A percentile compares a stretch with the other conserved stretches of the same genome.
Evolutionary conservation across 2,888 invertebrate species (phyloP).

Genomic region (Amiota communis): DNA sequence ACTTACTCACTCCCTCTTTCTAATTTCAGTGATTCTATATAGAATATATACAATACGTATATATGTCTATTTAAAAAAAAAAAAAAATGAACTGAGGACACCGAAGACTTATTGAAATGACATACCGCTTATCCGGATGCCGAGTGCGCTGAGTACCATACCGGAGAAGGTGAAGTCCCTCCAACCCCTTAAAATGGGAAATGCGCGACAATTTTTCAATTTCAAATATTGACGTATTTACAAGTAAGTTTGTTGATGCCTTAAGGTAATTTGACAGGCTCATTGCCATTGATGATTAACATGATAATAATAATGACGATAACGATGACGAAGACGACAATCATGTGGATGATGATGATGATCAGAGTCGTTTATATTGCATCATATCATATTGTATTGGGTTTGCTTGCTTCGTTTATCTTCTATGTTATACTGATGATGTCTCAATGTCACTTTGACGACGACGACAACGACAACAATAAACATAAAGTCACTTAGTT

Average conservation of each 20-base stretch:
- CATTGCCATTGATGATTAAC: conserved; percentile 42
- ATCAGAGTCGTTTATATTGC: background rate
- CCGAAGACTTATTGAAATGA: conserved; percentile 57
- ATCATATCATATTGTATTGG: no score
- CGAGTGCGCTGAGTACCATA: no score
- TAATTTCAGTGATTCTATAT: no score
- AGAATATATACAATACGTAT: no score
- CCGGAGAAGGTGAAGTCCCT: no score
- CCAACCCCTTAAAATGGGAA: background rate
- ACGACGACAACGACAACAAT: conserved; percentile 22
- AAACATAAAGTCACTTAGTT: background rate
- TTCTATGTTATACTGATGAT: conserved; percentile 20
- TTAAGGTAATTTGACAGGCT: conserved; percentile 65
- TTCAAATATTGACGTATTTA: conserved; percentile 53
- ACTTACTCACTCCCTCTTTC: no score
- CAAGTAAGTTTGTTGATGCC: conserved; percentile 38
- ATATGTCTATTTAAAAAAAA: no score
- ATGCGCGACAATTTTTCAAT: conserved; percentile 54
- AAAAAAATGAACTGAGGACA: no score
- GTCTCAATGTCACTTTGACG: conserved; percentile 34
- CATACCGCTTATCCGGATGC: conserved; percentile 41
- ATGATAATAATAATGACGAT: background rate
- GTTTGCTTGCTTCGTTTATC: background rate
- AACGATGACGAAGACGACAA: conserved; percentile 25
- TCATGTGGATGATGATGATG: conserved; percentile 22